These are phyloP conservation scores for Diuraphis noxia DNA, from an alignment of 1,140 invertebrate genomes.

Conservation along the genomic window DNA sequence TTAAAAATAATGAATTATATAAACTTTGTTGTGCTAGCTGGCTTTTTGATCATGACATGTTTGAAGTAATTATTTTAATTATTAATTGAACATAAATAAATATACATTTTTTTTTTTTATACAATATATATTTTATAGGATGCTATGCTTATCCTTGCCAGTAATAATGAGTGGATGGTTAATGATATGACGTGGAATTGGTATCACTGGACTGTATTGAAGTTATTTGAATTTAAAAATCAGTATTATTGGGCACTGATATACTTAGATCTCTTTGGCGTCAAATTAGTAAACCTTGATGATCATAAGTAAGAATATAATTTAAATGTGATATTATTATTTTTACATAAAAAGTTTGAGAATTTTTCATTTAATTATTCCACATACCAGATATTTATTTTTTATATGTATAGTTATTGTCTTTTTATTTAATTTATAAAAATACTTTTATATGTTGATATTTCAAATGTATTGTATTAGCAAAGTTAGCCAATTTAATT, in stretches of 20 bases:
- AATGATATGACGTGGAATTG: neutral
- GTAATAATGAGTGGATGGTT: neutral
- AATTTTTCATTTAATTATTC: no score
- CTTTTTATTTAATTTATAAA: no score
- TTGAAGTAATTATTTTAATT: slow-evolving; percentile 35
- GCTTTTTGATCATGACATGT: slow-evolving; percentile 54
- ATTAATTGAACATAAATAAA: no score
- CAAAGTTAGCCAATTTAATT: no score
- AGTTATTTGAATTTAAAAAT: slow-evolving; percentile 14
- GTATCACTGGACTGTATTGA: slow-evolving; percentile 38
- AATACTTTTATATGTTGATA: no score
- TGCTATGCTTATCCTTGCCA: slow-evolving; percentile 3
- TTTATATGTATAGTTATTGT: no score
- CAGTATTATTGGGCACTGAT: slow-evolving; percentile 32
- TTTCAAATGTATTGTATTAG: no score
- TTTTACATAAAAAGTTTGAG: no score
- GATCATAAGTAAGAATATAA: slow-evolving; percentile 2
- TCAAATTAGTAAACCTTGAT: neutral
- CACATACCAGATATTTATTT: no score
- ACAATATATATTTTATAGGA: neutral
- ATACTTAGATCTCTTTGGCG: neutral
- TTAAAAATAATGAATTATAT: slow-evolving; percentile 25
- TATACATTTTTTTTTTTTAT: neutral
- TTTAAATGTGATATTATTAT: no score
- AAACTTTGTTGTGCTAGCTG: slow-evolving; percentile 34